phyloP scores from a whole-genome alignment of 1,140 invertebrate species.

The Conopomorpha cramerella region DNA sequence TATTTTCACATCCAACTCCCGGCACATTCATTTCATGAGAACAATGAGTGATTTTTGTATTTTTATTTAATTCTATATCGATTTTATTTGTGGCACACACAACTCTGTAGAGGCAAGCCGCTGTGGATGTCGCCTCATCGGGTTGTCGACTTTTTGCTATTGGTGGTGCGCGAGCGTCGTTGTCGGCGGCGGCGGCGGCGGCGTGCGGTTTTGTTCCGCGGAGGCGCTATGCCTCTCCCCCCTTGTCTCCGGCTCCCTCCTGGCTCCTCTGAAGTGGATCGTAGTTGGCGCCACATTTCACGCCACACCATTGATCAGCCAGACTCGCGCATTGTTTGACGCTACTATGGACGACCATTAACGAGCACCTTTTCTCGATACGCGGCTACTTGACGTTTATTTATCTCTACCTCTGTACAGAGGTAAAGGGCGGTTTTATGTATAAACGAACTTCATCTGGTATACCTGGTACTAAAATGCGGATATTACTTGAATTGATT shows the following conservation, averaged over 20 bases:
- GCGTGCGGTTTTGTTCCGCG: constrained; percentile 31
- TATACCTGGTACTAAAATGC: too few species aligned
- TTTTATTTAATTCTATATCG: constrained; percentile 57
- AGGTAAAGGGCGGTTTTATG: too few species aligned
- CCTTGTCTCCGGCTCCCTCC: too few species aligned
- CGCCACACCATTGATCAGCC: constrained; percentile 7
- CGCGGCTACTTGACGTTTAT: too few species aligned
- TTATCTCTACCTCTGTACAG: too few species aligned
- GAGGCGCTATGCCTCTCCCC: constrained; percentile 16
- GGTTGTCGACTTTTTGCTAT: constrained; percentile 51
- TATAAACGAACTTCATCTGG: too few species aligned
- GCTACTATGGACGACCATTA: too few species aligned
- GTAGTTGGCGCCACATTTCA: constrained; percentile 28
- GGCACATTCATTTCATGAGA: constrained; percentile 60
- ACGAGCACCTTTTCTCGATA: constrained; percentile 10
- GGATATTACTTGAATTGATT: too few species aligned
- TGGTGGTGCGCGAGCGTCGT: constrained; percentile 35
- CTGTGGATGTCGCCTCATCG: constrained; percentile 45
- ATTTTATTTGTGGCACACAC: constrained; percentile 52
- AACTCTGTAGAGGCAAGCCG: constrained; percentile 39
- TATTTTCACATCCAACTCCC: constrained; percentile 57
- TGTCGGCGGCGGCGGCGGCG: too few species aligned
- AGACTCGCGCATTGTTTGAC: too few species aligned
- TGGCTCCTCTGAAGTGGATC: too few species aligned
- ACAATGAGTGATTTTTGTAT: constrained; percentile 60